Evolutionary conservation across 2,797 vertebrate genomes (phyloP), one percentile per base, ranked within the genome.

Genomic region (Pseudocheirus occidentalis): DNA sequence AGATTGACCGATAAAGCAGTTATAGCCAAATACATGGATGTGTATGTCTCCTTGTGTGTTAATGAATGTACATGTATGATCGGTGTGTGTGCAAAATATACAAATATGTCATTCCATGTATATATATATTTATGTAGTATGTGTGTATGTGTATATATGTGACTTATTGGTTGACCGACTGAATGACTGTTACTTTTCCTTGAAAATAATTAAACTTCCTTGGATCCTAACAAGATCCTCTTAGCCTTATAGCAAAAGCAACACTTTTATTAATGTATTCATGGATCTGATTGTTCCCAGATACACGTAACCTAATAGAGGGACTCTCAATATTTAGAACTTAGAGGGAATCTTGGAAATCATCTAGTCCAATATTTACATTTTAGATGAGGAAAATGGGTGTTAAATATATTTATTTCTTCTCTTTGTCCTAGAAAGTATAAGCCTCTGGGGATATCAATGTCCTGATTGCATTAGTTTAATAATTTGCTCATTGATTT

Each of bases 401-500:
- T 50, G 10, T 87, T 46, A 50, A 27, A 87, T 28, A 46, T 40
- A 46, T 94, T 27, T 92, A 2, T 95, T 24, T 93, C 58, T 93
- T 92, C 16, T 92, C n/a, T 73, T 21, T 89, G n/a, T 24, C 16
- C 46, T 31, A 91, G 9, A 54, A 58, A 56, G 54, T 87, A 66
- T 92, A 89, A 92, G 58, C 34, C 58, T 56, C 29, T 9, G 91
- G 1, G 14, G 54, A 5, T 90, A 24, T 40, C 46, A 58, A 0
- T 91, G 27, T 9, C 92, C 95, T 95, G 4, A 50, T 93, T 97
- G 62, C 91, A 0, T 92, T 40, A 55, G 1, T 55, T 95, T 96
- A 90, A 57, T 95, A 95, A 56, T 54, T 97, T 87, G 92, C 24
- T 5, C 58, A 55, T 97, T 12, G 0, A 46, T 87, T 96, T 97